phyloP scores from a whole-genome alignment of 1,140 invertebrate genomes.

The Helicorthomorpha holstii region DNA sequence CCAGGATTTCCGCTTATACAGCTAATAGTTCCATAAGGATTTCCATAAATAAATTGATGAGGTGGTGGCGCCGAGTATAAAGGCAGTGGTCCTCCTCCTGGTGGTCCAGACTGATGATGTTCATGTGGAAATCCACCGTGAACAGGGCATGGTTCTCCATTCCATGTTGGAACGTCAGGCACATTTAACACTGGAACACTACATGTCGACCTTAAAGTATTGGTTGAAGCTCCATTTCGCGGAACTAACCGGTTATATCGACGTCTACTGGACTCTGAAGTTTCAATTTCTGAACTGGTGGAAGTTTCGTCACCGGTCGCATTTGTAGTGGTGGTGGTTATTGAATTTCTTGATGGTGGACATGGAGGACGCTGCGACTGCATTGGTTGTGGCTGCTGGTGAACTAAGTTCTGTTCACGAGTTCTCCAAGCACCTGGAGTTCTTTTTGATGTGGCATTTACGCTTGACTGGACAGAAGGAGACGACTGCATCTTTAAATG shows the following conservation, averaged over 20 bases:
- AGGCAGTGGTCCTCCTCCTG: neutral
- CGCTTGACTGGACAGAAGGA: too few species aligned
- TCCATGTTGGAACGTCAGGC: neutral
- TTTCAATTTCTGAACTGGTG: neutral
- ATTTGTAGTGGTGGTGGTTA: neutral
- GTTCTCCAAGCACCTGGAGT: neutral
- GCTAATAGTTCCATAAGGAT: too few species aligned
- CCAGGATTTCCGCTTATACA: neutral
- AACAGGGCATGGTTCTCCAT: neutral
- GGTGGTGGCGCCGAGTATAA: neutral
- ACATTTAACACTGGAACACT: slow-evolving; percentile 4
- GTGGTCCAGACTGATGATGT: neutral
- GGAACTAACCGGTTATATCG: neutral
- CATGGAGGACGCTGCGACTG: neutral
- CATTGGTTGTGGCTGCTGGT: too few species aligned
- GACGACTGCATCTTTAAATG: too few species aligned
- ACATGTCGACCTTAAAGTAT: slow-evolving; percentile 4
- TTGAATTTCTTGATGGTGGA: neutral
- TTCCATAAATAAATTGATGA: too few species aligned
- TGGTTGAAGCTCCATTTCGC: neutral
- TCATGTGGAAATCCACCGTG: neutral
- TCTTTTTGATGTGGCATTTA: too few species aligned
- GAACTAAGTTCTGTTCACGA: neutral
- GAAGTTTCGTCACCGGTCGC: neutral
- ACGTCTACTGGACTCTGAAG: neutral